Evolutionary conservation across 1,140 invertebrate species (phyloP), one percentile per base, ranked within the genome.

Genomic region (Scaptomyza hsui): DNA sequence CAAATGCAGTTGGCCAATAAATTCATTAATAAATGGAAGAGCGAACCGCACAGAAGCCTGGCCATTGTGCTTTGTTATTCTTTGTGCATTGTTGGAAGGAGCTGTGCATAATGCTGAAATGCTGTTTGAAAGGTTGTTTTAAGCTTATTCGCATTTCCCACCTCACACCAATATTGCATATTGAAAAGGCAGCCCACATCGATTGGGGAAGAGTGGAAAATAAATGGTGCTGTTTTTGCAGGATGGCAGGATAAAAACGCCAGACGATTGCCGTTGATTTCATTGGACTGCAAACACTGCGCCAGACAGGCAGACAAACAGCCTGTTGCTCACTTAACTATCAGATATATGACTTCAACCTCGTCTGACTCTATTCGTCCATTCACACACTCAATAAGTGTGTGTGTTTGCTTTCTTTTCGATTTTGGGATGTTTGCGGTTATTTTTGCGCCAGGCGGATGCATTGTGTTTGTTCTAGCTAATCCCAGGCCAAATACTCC

Each of bases 11-110:
- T 47, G 56, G 47, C 57, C 56, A 75, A 79, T 79, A 79, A 79
- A 79, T 79, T 79, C 76, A 79, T 80, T 79, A 79, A 80, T 79
- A 75, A 75, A 79, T 80, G 63, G 71, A 44, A 78, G 78, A 74
- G 71, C 69, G 76, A 78, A 74, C 78, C 73, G 63, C 42, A 60
- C 75, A 70, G 51, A 42, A 55, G 42, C 71, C 56, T 63, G 4
- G 37, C 53, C 6, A 21, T 35, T 21, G 49, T 51, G 44, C 63
- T 44, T 75, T 75, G 65, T 79, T 71, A 53, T 63, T 55, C 32
- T 59, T 71, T 64, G 53, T 52, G 75, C 67, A 51, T 56, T 55
- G 26, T 21, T 32, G 57, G 52, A 32, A 47, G 29, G 48, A 41
- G 15, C 37, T 29, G 39, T 37, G 47, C 76, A 62, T 79, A 74